Percentiles rank a stretch among this genome's conserved stretches.
Conservation (phyloP, 2,888 invertebrate genomes). For the Ormia ochracea region DNA sequence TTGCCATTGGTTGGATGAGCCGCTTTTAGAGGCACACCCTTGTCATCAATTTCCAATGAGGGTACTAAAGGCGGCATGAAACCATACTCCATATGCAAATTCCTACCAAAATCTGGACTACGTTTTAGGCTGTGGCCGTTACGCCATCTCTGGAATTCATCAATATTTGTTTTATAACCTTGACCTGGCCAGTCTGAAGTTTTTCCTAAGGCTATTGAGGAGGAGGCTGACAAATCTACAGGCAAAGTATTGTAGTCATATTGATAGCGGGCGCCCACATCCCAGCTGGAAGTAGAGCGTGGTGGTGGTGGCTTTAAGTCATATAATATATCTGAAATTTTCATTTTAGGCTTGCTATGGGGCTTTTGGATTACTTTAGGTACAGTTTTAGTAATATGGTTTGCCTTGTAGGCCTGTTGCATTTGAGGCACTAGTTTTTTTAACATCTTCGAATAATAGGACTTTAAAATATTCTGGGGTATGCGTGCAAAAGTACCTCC, state of each 20-base stretch:
- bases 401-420: conserved; percentile 46
- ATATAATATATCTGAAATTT: conserved; percentile 69
- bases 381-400: conserved; percentile 24
- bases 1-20: conserved; percentile 33
- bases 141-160: conserved; percentile 74
- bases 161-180: conserved; percentile 73
- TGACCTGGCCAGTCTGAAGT: conserved; percentile 77
- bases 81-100: conserved; percentile 87
- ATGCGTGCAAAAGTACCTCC: conserved; percentile 62
- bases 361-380: conserved; percentile 18
- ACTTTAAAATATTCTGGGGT: conserved; percentile 70
- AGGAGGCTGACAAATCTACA: conserved; percentile 67
- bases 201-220: conserved; percentile 78
- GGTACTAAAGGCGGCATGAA: conserved; percentile 89
- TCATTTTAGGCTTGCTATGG: conserved; percentile 66
- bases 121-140: conserved; percentile 78
- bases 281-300: conserved; percentile 68
- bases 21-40: conserved; percentile 80
- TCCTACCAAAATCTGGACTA: conserved; percentile 80
- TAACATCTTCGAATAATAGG: conserved; percentile 71
- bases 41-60: conserved; percentile 87
- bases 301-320: conserved; percentile 71
- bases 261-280: conserved; percentile 70
- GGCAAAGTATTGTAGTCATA: conserved; percentile 73
- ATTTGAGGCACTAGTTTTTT: conserved; percentile 71